Conservation (phyloP, 2,797 vertebrate species). For the Galago senegalensis region DNA sequence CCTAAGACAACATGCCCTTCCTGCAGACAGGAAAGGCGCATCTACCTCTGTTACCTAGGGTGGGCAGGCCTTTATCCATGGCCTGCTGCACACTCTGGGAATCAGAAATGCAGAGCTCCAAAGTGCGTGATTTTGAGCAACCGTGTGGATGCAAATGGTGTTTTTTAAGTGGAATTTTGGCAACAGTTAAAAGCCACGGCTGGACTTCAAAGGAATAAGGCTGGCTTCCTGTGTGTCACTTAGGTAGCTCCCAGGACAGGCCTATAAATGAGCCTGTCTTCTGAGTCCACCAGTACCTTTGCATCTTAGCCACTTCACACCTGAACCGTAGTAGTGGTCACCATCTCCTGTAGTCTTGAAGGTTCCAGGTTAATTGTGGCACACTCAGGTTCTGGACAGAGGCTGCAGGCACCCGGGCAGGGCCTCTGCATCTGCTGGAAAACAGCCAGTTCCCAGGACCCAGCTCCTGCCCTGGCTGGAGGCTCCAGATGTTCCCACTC, state of each 20-base stretch:
- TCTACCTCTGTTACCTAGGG: not conserved
- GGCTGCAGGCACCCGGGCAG: not conserved
- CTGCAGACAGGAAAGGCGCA: not conserved
- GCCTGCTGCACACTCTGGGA: not conserved
- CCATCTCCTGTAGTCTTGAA: not conserved
- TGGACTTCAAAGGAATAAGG: not conserved
- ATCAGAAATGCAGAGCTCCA: not conserved
- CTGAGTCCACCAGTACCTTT: not conserved
- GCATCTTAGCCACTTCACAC: not conserved
- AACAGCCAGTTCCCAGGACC: not conserved
- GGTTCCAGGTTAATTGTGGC: not conserved
- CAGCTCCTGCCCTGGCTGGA: not conserved
- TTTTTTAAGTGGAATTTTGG: constrained; percentile 8
- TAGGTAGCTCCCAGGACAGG: not conserved
- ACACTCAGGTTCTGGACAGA: not conserved
- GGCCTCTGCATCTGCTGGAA: not conserved
- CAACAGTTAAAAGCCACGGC: not conserved
- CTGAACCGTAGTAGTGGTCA: not conserved
- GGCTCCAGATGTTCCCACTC: not conserved
- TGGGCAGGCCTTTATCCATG: not conserved
- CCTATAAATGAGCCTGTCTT: not conserved
- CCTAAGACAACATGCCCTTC: not conserved
- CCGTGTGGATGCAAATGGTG: not conserved
- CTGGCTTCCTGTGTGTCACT: not conserved
- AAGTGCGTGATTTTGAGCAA: not conserved